phyloP scores from a whole-genome alignment of 30 jellyfish, hydroid and myxozoan species.

The Catostylus mosaicus region DNA sequence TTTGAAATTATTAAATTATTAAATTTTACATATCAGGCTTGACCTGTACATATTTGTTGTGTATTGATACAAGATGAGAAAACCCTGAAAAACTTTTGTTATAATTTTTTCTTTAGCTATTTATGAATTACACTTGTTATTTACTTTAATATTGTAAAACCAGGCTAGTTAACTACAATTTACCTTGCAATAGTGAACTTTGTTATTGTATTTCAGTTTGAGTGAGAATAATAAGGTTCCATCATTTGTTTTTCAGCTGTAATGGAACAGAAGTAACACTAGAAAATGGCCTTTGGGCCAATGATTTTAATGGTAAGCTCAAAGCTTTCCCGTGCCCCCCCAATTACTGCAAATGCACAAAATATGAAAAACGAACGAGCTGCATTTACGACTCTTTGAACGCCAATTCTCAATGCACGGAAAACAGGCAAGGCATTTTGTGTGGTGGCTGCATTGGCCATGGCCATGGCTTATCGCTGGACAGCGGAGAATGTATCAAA shows the following conservation, averaged over 20 bases:
- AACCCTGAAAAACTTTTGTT: no score
- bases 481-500: conserved; percentile 27
- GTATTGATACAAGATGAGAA: no score
- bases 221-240: no score
- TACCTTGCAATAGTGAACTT: no score
- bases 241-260: conserved; percentile 30
- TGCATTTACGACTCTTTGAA: conserved; percentile 44
- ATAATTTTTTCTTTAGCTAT: no score
- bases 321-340: conserved; percentile 37
- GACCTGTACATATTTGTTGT: no score
- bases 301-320: background rate
- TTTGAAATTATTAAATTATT: no score
- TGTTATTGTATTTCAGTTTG: no score
- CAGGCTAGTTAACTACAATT: no score
- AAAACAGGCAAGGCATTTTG: conserved; percentile 61
- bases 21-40: no score
- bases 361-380: background rate
- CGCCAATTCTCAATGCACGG: conserved; percentile 60
- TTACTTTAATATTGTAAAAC: no score
- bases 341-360: conserved; percentile 63
- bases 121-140: no score
- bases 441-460: conserved; percentile 62
- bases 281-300: conserved; percentile 46
- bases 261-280: conserved; percentile 31
- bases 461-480: conserved; percentile 38